Conservation (phyloP, 2,113 vertebrate species). For the Anas platyrhynchos region DNA sequence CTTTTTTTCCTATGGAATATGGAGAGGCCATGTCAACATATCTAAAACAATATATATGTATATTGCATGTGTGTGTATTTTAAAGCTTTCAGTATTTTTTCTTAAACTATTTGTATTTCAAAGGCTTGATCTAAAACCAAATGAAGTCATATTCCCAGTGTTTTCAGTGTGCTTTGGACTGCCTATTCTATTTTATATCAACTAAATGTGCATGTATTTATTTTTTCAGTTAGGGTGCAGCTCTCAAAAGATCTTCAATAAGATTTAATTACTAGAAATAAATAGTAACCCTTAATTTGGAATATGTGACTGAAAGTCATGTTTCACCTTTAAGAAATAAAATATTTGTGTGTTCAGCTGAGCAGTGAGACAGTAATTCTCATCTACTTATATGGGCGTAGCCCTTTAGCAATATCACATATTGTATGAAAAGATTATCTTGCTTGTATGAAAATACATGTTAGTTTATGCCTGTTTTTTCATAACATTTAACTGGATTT, state of each 20-base stretch:
- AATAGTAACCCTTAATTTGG: not conserved
- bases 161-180: not conserved
- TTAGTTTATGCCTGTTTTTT: not conserved
- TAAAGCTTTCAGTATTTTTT: not conserved
- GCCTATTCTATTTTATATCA: not conserved
- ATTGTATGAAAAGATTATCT: not conserved
- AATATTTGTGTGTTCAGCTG: not conserved
- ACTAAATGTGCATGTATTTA: not conserved
- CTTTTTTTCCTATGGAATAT: not conserved
- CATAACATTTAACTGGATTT: not conserved
- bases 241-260: not conserved
- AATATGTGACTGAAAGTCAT: not conserved
- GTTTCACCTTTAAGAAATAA: not conserved
- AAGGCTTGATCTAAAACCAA: not conserved
- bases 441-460: not conserved
- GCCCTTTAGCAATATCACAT: not conserved
- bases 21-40: not conserved
- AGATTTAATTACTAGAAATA: not conserved
- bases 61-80: not conserved
- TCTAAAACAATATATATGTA: not conserved
- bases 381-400: not conserved
- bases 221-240: not conserved
- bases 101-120: not conserved
- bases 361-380: not conserved
- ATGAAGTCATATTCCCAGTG: not conserved